Percentiles rank a stretch among this genome's conserved stretches.
Evolutionary conservation across 2,888 invertebrate species (phyloP).

Genomic region (Colostygia pectinataria): DNA sequence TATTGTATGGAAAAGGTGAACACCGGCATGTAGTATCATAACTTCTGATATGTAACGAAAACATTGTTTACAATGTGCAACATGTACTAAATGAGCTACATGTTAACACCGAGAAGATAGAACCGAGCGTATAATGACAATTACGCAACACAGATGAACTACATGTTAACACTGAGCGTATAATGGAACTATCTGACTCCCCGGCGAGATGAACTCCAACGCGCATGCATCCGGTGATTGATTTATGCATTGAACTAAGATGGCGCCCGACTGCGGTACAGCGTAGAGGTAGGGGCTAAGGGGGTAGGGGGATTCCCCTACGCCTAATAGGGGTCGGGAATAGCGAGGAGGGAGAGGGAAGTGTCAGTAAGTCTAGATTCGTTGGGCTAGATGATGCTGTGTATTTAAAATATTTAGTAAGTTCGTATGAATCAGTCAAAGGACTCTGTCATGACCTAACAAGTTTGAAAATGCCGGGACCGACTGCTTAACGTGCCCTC

Average conservation of each 20-base stretch:
- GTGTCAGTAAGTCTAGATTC: no score
- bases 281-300: not conserved
- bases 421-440: no score
- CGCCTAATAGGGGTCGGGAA: no score
- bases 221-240: slow-evolving; percentile 49
- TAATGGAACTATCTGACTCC: slow-evolving; percentile 5
- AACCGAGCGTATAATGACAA: slow-evolving; percentile 7
- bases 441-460: no score
- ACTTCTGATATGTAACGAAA: not conserved
- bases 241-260: slow-evolving; percentile 36
- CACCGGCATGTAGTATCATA: not conserved
- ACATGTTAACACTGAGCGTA: slow-evolving; percentile 2
- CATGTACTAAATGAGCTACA: not conserved
- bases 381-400: no score
- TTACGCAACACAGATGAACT: no score
- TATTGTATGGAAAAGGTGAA: slow-evolving; percentile 3
- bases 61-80: slow-evolving; percentile 7
- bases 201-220: slow-evolving; percentile 24
- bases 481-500: no score
- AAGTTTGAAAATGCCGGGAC: no score
- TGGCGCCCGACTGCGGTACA: slow-evolving; percentile 14
- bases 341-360: not conserved
- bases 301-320: not conserved
- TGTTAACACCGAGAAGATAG: not conserved
- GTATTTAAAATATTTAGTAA: no score